Percentiles rank a stretch among this genome's conserved stretches.
These are phyloP conservation scores for Carduelis carduelis DNA, from an alignment of 2,797 vertebrate genomes.

Conservation along the genomic window DNA sequence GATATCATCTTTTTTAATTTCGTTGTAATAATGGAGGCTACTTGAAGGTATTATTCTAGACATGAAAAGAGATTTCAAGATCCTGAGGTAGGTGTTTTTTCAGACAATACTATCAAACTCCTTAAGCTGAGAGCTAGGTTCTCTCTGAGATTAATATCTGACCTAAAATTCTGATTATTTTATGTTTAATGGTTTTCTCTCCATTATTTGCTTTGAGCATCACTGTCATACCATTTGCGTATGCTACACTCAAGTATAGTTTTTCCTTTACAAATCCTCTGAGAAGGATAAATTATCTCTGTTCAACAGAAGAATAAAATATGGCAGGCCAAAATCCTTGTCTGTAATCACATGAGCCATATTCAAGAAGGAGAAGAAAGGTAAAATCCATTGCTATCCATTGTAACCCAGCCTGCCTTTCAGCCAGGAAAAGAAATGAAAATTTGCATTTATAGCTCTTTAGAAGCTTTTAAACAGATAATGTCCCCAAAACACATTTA, in stretches of 20 bases:
- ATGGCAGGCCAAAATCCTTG: neutral
- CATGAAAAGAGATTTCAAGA: neutral
- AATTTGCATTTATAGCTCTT: neutral
- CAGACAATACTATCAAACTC: neutral
- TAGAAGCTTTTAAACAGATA: neutral
- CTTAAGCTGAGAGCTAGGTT: neutral
- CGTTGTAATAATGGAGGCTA: neutral
- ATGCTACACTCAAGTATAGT: neutral
- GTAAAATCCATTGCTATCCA: neutral
- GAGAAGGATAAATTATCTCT: neutral
- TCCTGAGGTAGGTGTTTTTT: neutral
- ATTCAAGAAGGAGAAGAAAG: neutral
- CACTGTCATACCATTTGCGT: neutral
- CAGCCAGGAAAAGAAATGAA: neutral
- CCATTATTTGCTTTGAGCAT: neutral
- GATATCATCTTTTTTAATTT: neutral
- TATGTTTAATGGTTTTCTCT: neutral
- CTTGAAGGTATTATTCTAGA: neutral
- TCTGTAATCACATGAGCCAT: neutral
- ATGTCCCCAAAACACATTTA: neutral
- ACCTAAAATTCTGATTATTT: neutral
- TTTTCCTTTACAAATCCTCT: neutral
- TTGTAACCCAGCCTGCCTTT: neutral
- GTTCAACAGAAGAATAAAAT: neutral
- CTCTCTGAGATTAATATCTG: rapidly evolving